Conservation (phyloP, 53 echinoderm and acorn worm species). For the Luidia sarsii region DNA sequence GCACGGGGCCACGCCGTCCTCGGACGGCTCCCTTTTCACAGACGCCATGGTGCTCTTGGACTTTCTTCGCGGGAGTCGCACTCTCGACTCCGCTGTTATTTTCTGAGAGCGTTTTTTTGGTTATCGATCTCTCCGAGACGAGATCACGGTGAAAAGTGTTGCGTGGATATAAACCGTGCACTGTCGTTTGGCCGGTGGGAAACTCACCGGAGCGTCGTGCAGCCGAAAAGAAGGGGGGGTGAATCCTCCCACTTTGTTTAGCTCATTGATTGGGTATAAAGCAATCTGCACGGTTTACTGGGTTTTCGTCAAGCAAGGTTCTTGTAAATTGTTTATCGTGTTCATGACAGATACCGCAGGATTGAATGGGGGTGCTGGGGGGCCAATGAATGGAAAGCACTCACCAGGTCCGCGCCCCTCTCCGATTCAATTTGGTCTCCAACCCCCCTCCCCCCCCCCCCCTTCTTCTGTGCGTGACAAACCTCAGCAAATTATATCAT, state of each 20-base stretch:
- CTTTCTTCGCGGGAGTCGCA: too few species aligned
- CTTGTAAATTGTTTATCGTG: conserved; percentile 30
- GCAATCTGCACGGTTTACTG: conserved; percentile 2
- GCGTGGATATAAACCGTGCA: neutral
- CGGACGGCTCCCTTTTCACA: neutral
- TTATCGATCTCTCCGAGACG: neutral
- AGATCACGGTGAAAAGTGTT: neutral
- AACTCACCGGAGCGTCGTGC: too few species aligned
- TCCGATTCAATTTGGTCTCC: too few species aligned
- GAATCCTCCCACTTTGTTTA: neutral
- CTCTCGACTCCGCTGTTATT: neutral
- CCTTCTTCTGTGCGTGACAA: too few species aligned
- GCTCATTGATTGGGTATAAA: neutral
- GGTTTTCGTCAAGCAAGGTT: neutral
- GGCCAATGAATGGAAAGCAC: too few species aligned
- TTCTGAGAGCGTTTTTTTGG: too few species aligned
- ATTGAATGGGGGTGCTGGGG: too few species aligned
- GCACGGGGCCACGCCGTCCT: neutral
- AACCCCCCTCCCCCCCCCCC: too few species aligned
- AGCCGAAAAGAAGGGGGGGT: too few species aligned
- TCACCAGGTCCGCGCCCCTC: too few species aligned
- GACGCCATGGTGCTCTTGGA: neutral
- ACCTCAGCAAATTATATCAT: too few species aligned
- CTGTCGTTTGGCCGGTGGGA: neutral
- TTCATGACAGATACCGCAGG: neutral